Percentiles rank a stretch among this genome's conserved stretches.
Evolutionary conservation across 2,797 vertebrate species (phyloP).

Genomic region (Columba guinea): DNA sequence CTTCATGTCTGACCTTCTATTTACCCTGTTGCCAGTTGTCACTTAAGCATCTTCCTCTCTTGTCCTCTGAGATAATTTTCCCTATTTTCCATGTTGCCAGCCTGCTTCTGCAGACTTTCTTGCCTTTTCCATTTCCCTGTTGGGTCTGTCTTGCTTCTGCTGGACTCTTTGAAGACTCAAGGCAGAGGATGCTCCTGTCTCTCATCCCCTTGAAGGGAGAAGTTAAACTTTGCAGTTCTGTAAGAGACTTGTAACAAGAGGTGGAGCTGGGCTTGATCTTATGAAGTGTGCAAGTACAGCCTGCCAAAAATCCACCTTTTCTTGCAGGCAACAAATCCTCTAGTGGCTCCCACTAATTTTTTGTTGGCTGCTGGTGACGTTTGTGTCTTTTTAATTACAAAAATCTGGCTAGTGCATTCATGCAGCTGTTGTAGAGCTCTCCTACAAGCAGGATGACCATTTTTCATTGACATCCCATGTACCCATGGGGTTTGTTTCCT

Average conservation of each 20-base stretch:
- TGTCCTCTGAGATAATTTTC: not conserved
- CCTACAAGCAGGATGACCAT: constrained; percentile 4
- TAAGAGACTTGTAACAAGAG: not conserved
- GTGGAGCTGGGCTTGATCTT: not conserved
- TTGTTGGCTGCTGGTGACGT: not conserved
- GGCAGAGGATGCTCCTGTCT: not conserved
- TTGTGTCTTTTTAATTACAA: not conserved
- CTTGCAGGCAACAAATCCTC: not conserved
- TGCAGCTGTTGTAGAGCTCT: not conserved
- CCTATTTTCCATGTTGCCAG: not conserved
- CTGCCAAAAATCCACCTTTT: not conserved
- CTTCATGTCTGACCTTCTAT: not conserved
- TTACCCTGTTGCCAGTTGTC: not conserved
- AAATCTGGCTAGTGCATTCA: not conserved
- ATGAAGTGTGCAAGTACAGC: not conserved
- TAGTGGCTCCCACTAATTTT: not conserved
- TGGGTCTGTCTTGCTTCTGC: not conserved
- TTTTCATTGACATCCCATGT: not conserved
- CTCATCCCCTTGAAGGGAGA: not conserved
- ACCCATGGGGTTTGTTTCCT: not conserved
- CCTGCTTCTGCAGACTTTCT: not conserved
- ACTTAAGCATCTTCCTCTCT: not conserved
- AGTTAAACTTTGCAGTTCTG: not conserved
- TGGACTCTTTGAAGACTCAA: not conserved
- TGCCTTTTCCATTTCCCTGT: not conserved